These are phyloP conservation scores for Harpagus bidentatus DNA, from an alignment of 2,113 vertebrate genomes.

Conservation along the genomic window DNA sequence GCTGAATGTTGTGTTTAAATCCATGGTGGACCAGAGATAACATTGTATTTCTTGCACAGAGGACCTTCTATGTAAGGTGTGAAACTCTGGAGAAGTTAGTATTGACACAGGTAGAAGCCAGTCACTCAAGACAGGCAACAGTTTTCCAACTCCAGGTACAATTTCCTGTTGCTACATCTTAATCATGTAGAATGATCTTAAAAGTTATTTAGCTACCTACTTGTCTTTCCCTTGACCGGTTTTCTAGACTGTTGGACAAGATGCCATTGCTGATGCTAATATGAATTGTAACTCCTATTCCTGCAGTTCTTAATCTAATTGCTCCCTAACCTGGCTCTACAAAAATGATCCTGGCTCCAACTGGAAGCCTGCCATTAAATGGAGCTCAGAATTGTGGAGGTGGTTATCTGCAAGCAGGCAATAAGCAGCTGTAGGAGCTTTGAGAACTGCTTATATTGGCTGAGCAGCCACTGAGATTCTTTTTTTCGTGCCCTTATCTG, in stretches of 20 bases:
- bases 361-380: neutral
- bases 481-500: neutral
- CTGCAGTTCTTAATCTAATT: neutral
- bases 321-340: neutral
- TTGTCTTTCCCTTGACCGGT: neutral
- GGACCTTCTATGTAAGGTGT: neutral
- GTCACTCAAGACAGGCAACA: neutral
- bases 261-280: neutral
- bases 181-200: neutral
- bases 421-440: neutral
- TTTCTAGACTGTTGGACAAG: neutral
- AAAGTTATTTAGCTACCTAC: neutral
- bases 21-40: neutral
- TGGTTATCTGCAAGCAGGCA: neutral
- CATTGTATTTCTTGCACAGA: neutral
- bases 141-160: neutral
- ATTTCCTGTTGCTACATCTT: neutral
- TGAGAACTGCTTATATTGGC: neutral
- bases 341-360: neutral
- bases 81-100: neutral
- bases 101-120: neutral
- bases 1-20: neutral
- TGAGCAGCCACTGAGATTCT: neutral
- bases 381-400: neutral
- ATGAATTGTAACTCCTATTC: neutral